phyloP scores from a whole-genome alignment of 1,140 invertebrate species.

The Acromyrmex charruanus region DNA sequence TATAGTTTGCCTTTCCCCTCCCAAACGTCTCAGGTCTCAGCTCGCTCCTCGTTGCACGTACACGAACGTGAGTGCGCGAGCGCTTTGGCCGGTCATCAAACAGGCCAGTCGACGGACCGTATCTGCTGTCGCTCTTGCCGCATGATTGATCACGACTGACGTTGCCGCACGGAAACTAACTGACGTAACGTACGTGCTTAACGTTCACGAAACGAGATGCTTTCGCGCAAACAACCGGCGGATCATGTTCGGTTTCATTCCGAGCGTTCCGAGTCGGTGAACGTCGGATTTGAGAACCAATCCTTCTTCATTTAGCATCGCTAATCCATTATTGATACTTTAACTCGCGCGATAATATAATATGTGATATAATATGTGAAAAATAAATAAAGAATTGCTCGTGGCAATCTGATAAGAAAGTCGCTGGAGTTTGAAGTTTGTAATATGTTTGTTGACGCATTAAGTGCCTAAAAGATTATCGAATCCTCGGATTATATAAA shows the following conservation, averaged over 20 bases:
- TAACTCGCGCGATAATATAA: not conserved
- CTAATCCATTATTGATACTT: not conserved
- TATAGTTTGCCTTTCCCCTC: not conserved
- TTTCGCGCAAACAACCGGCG: not conserved
- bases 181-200: constrained; percentile 56
- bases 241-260: constrained; percentile 45
- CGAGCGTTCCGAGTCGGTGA: not conserved
- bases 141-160: constrained; percentile 58
- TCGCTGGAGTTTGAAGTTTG: not conserved
- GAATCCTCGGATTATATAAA: not conserved
- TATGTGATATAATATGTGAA: not conserved
- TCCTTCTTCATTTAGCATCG: not conserved
- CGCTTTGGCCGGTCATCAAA: constrained; percentile 23
- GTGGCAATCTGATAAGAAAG: not conserved
- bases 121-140: constrained; percentile 38
- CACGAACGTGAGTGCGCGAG: constrained; percentile 7
- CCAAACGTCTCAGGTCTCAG: not conserved
- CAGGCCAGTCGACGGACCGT: constrained; percentile 36
- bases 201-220: constrained; percentile 36
- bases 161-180: constrained; percentile 50
- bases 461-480: not conserved
- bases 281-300: not conserved
- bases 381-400: not conserved
- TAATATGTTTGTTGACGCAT: not conserved
- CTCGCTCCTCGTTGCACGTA: constrained; percentile 8